Conservation (phyloP, 2,797 vertebrate genomes). For the Sus cebifrons region DNA sequence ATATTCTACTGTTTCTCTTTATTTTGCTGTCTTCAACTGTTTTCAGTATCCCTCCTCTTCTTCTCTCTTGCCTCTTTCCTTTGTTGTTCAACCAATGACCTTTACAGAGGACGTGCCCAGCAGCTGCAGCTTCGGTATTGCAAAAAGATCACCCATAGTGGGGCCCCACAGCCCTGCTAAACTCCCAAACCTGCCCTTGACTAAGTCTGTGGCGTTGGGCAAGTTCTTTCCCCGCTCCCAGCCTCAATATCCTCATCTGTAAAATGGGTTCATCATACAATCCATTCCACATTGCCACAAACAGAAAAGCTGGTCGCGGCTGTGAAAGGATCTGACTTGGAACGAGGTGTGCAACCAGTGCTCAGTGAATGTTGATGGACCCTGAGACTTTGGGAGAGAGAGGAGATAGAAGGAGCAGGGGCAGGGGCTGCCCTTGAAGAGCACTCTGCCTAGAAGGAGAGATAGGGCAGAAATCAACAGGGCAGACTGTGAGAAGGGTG, state of each 20-base stretch:
- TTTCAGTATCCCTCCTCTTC: neutral
- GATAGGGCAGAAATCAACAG: neutral
- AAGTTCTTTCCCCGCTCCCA: neutral
- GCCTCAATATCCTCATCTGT: neutral
- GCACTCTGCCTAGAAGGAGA: neutral
- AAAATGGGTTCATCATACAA: neutral
- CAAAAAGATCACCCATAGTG: neutral
- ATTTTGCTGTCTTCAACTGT: neutral
- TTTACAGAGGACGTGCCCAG: neutral
- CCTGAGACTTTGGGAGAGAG: neutral
- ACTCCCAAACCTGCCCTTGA: neutral
- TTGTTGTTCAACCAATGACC: neutral
- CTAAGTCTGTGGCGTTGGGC: neutral
- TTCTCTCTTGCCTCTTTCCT: neutral
- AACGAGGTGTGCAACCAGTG: too few species aligned
- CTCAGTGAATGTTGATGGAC: neutral
- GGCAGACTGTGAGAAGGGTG: neutral
- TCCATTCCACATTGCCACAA: too few species aligned
- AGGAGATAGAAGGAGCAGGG: neutral
- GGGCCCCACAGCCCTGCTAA: rapidly evolving
- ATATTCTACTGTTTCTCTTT: neutral
- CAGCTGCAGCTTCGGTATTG: neutral
- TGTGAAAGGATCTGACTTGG: neutral
- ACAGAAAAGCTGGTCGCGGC: neutral
- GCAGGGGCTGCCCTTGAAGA: neutral